Conservation (phyloP, 2,797 vertebrate genomes). For the Eremophila alpestris region DNA sequence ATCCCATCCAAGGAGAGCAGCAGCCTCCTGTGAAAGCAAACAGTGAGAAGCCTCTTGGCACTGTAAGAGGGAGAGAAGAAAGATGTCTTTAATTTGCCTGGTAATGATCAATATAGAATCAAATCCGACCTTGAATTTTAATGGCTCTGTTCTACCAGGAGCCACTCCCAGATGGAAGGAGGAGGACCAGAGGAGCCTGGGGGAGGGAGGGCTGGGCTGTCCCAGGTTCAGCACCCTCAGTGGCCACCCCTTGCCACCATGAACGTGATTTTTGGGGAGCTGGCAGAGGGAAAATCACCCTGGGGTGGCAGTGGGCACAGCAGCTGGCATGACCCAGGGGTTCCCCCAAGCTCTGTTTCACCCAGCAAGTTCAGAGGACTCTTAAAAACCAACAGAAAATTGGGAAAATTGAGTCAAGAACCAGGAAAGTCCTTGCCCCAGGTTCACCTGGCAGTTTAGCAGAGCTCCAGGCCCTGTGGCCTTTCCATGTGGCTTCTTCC, state of each 20-base stretch:
- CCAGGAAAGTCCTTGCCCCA: neutral
- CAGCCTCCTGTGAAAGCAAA: neutral
- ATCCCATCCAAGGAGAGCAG: neutral
- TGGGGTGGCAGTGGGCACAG: neutral
- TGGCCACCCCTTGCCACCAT: neutral
- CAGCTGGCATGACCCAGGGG: neutral
- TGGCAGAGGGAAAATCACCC: neutral
- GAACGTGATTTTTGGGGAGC: neutral
- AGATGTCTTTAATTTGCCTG: slow-evolving; percentile 68
- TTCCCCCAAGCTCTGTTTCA: neutral
- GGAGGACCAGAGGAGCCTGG: neutral
- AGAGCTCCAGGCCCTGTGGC: neutral
- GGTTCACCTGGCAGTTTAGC: neutral
- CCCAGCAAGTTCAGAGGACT: neutral
- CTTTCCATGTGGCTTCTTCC: neutral
- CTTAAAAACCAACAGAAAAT: neutral
- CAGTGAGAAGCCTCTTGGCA: neutral
- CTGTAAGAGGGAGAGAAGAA: slow-evolving; percentile 18
- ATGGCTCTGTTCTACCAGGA: slow-evolving; percentile 3
- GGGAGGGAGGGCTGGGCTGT: neutral
- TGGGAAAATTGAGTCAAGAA: neutral
- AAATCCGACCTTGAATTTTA: slow-evolving; percentile 57
- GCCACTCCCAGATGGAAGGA: neutral
- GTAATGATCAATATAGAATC: slow-evolving; percentile 58
- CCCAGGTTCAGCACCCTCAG: neutral